phyloP scores from a whole-genome alignment of 2,797 vertebrate species.

The Meriones psammophilus region DNA sequence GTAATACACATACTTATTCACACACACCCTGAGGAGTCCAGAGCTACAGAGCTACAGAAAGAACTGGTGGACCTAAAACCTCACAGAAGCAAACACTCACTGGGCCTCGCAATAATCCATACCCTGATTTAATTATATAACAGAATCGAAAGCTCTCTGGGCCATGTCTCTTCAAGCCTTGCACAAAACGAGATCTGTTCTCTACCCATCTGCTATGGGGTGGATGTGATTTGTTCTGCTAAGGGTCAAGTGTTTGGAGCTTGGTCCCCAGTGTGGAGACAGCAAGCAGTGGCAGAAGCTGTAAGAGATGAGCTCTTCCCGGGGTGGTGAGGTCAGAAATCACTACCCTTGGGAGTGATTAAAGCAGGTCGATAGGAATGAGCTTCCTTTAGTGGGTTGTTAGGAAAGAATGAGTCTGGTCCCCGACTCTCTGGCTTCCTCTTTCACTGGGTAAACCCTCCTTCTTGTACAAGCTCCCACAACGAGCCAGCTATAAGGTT shows the following conservation, averaged over 20 bases:
- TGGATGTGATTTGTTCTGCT: not conserved
- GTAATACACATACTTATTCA: not conserved
- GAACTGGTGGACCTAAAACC: not conserved
- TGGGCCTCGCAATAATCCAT: rapidly evolving
- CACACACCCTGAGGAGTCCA: not conserved
- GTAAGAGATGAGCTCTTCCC: not conserved
- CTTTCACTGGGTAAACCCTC: not conserved
- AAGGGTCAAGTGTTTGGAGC: not conserved
- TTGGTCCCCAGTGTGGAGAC: not conserved
- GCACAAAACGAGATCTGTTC: not conserved
- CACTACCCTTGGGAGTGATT: not conserved
- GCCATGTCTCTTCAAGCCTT: not conserved
- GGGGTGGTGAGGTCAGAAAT: not conserved
- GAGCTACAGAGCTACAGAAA: not conserved
- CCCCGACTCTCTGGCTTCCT: not conserved
- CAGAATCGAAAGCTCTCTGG: not conserved
- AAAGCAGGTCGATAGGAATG: not conserved
- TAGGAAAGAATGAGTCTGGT: not conserved
- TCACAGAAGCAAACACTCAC: not conserved
- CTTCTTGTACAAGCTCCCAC: too few relatives aligned
- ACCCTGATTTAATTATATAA: not conserved
- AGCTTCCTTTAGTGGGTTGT: not conserved
- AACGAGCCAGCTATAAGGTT: not conserved
- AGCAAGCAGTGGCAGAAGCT: not conserved
- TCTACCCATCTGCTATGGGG: not conserved